Evolutionary conservation across 2,113 vertebrate species (phyloP), one percentile per base, ranked within the genome.

Genomic region (Hystrix brachyura): DNA sequence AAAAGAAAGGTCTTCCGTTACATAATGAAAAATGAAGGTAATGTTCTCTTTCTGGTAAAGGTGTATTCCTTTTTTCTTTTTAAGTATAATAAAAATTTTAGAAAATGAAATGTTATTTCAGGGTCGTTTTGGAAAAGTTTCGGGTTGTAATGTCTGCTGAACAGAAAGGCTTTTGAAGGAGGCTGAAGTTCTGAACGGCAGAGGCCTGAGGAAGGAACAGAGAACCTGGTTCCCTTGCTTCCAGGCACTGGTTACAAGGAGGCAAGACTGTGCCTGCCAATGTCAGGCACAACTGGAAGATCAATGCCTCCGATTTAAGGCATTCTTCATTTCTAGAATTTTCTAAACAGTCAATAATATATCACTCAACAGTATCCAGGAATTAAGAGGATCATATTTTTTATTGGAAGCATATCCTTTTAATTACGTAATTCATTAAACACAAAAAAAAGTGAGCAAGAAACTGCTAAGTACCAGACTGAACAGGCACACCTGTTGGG

Each of bases 21-120:
- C 10, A 51, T 5, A 92, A 85, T 82, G 32, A 57, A 86, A 94
- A 79, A 94, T 53, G 43, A 95, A 94, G n/a, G 53, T 17, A 67
- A 92, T 7, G 9, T 3, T 80, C 86, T 90, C 48, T 72, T 95
- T 55, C 25, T 83, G 21, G 11, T 62, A 95, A 87, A 92, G 48
- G 34, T 88, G 38, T 85, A 62, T 72, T 59, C 25, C 25, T 85
- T 72, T 85, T 79, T 94, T 46, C 10, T n/a, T 11, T 21, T 43
- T 92, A 82, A 96, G 78, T 25, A 76, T 53, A 92, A 90, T 60
- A 78, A 64, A 76, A 94, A 96, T 81, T 38, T 90, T 59, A 83
- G 67, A 95, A 96, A 96, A 94, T 74, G 74, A 86, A 94, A 86
- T 72, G 48, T 38, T 83, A 95, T 57, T 88, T 76, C 32, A 80